Percentiles rank a stretch among this genome's conserved stretches.
Conservation (phyloP, 2,797 vertebrate genomes). For the Etheostoma perlongum region DNA sequence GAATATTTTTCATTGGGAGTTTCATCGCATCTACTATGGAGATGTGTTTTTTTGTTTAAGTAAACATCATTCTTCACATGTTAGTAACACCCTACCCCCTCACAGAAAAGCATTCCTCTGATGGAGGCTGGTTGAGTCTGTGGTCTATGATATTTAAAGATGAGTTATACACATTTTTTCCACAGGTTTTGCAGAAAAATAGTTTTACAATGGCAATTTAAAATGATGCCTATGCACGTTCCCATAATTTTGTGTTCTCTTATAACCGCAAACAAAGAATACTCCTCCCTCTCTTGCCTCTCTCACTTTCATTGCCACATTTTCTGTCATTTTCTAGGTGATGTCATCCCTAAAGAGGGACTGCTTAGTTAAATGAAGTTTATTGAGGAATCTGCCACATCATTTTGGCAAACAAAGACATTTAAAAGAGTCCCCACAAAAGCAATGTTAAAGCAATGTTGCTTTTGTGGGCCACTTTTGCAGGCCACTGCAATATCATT, state of each 20-base stretch:
- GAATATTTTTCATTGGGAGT: conserved; percentile 47
- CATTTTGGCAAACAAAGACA: conserved; percentile 75
- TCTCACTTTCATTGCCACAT: conserved; percentile 77
- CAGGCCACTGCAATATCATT: conserved; percentile 19
- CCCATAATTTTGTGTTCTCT: conserved; percentile 63
- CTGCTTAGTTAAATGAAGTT: conserved; percentile 71
- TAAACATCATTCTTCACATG: conserved; percentile 57
- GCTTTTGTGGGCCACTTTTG: conserved; percentile 20
- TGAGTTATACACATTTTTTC: conserved; percentile 55
- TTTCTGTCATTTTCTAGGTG: conserved; percentile 73
- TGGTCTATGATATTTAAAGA: conserved; percentile 58
- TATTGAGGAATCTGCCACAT: conserved; percentile 74
- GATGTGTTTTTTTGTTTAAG: conserved; percentile 46
- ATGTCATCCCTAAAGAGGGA: conserved; percentile 74
- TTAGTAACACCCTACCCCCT: conserved; percentile 48
- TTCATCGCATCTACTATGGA: conserved; percentile 42
- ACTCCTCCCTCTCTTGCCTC: conserved; percentile 62
- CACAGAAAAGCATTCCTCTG: conserved; percentile 60
- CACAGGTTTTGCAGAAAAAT: conserved; percentile 58
- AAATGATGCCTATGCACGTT: conserved; percentile 58
- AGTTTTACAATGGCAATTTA: conserved; percentile 64
- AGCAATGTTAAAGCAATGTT: conserved; percentile 58
- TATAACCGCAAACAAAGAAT: conserved; percentile 59
- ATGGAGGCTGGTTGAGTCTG: conserved; percentile 36
- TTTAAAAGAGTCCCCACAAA: conserved; percentile 68